These are phyloP conservation scores for Hedya salicella DNA, from an alignment of 2,888 invertebrate species.

Conservation along the genomic window DNA sequence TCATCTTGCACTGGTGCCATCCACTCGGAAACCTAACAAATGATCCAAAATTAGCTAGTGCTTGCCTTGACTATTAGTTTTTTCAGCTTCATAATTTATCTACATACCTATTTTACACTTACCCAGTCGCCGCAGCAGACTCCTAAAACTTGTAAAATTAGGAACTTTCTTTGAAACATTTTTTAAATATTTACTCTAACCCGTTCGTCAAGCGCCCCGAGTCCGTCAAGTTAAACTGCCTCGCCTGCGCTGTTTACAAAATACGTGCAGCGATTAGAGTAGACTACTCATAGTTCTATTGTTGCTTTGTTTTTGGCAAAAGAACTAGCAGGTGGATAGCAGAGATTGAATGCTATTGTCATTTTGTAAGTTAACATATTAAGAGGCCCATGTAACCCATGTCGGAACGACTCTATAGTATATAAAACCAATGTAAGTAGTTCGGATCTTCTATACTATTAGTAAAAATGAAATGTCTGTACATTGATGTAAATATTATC, in stretches of 20 bases:
- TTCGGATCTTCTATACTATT: no score
- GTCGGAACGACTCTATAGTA: no score
- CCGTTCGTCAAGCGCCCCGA: slow-evolving; percentile 41
- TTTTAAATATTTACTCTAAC: slow-evolving; percentile 42
- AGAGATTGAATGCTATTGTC: slow-evolving; percentile 28
- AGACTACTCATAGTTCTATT: slow-evolving; percentile 51
- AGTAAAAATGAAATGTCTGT: no score
- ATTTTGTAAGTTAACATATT: background rate
- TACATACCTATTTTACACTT: slow-evolving; percentile 34
- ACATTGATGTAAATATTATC: no score
- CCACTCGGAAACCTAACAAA: slow-evolving; percentile 67
- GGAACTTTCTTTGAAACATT: slow-evolving; percentile 51
- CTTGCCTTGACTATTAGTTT: background rate
- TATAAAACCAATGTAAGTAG: no score
- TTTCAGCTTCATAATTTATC: no score
- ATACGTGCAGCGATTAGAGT: slow-evolving; percentile 52
- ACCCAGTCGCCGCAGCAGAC: slow-evolving; percentile 56
- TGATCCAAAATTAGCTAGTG: slow-evolving; percentile 15
- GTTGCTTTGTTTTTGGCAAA: slow-evolving; percentile 38
- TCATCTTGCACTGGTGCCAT: slow-evolving; percentile 68
- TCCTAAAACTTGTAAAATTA: slow-evolving; percentile 52
- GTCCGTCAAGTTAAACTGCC: slow-evolving; percentile 45
- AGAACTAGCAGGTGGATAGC: slow-evolving; percentile 30
- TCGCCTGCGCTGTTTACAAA: slow-evolving; percentile 55
- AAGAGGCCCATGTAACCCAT: background rate